Evolutionary conservation across 2,888 invertebrate genomes (phyloP).

Genomic region (Tiliacea citrago): DNA sequence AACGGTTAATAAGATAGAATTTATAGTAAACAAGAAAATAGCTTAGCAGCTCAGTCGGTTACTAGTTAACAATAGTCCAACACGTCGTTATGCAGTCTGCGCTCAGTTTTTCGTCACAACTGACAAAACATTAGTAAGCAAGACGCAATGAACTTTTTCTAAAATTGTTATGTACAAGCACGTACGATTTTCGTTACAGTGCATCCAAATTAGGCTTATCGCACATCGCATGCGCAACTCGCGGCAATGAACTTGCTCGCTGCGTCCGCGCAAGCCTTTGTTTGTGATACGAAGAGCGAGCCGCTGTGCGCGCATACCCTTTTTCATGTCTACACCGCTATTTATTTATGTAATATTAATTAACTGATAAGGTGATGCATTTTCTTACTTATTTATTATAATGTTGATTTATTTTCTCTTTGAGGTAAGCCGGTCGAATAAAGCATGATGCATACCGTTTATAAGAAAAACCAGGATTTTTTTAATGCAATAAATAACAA

Average conservation of each 20-base stretch:
- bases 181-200: slow-evolving; percentile 68
- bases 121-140: slow-evolving; percentile 51
- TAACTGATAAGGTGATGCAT: slow-evolving; percentile 52
- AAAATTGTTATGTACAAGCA: slow-evolving; percentile 57
- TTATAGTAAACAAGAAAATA: slow-evolving; percentile 18
- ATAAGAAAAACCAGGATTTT: slow-evolving; percentile 23
- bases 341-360: slow-evolving; percentile 59
- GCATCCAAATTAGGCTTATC: slow-evolving; percentile 78
- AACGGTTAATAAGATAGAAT: not conserved
- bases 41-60: not conserved
- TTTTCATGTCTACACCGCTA: slow-evolving; percentile 62
- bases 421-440: slow-evolving; percentile 23
- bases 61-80: slow-evolving; percentile 24
- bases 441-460: not conserved
- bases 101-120: slow-evolving; percentile 30
- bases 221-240: slow-evolving; percentile 75
- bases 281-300: slow-evolving; percentile 57
- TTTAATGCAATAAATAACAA: slow-evolving; percentile 33
- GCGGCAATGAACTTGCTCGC: slow-evolving; percentile 82
- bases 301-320: slow-evolving; percentile 51
- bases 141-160: slow-evolving; percentile 15
- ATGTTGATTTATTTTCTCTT: slow-evolving; percentile 47
- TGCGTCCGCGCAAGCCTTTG: slow-evolving; percentile 53
- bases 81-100: slow-evolving; percentile 22
- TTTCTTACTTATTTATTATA: slow-evolving; percentile 54